Conservation (phyloP, 2,888 invertebrate genomes). For the Mesorhabditis sp. region DNA sequence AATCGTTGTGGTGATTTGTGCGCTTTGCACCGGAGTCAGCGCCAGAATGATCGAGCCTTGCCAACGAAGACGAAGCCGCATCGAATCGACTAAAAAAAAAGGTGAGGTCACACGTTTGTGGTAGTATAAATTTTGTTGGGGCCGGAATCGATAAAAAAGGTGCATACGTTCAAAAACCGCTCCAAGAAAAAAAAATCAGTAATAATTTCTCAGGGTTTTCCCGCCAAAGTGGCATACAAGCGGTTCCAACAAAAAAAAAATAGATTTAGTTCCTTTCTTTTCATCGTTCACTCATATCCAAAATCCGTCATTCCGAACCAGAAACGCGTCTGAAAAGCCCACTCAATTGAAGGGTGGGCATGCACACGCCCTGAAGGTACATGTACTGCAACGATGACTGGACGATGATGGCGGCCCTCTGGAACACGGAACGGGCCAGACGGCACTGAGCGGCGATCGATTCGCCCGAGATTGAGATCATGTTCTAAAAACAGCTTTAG, state of each 20-base stretch:
- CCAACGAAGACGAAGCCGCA: slow-evolving; percentile 42
- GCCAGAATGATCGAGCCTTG: slow-evolving; percentile 46
- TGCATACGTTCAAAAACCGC: too few relatives aligned
- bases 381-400: slow-evolving; percentile 48
- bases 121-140: too few relatives aligned
- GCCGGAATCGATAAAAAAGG: too few relatives aligned
- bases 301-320: too few relatives aligned
- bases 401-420: slow-evolving; percentile 40
- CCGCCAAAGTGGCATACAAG: too few relatives aligned
- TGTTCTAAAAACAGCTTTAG: slow-evolving; percentile 28
- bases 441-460: slow-evolving; percentile 24
- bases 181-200: neutral
- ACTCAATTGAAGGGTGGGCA: slow-evolving; percentile 37
- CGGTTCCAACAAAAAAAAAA: too few relatives aligned
- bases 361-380: slow-evolving; percentile 29
- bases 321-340: slow-evolving; percentile 10
- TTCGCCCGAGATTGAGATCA: slow-evolving; percentile 34
- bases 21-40: slow-evolving; percentile 27
- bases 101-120: too few relatives aligned
- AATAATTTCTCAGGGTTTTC: too few relatives aligned
- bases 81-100: slow-evolving; percentile 40
- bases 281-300: too few relatives aligned
- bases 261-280: too few relatives aligned
- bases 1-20: slow-evolving; percentile 44
- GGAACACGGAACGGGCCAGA: slow-evolving; percentile 34